Evolutionary conservation across 2,888 invertebrate species (phyloP).

Genomic region (Nowickia ferox): DNA sequence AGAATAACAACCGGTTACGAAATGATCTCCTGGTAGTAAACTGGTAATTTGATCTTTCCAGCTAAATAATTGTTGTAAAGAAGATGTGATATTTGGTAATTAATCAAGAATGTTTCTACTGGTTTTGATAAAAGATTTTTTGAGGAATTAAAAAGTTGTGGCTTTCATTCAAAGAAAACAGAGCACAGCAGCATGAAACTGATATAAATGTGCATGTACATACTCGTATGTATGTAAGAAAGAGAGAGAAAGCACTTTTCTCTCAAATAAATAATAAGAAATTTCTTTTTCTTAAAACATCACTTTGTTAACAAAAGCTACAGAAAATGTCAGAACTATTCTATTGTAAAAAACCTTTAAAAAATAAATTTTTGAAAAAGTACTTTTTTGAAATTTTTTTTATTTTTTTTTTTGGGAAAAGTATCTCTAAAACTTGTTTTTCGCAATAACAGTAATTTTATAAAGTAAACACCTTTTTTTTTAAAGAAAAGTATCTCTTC

Average conservation of each 20-base stretch:
- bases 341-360: not conserved
- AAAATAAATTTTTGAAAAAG: not conserved
- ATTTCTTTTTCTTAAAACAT: no score
- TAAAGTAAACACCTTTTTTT: no score
- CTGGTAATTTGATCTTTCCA: not conserved
- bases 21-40: not conserved
- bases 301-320: no score
- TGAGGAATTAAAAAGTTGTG: not conserved
- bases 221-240: no score
- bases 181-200: no score
- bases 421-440: no score
- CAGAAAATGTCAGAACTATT: not conserved
- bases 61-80: not conserved
- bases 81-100: not conserved
- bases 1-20: conserved; percentile 11
- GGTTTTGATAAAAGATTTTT: not conserved
- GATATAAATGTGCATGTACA: no score
- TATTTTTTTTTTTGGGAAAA: no score
- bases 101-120: not conserved
- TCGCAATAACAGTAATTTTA: no score
- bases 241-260: not conserved
- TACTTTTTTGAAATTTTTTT: not conserved
- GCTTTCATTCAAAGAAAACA: no score
- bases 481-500: no score
- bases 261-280: not conserved